Percentiles rank a stretch among this genome's conserved stretches.
Evolutionary conservation across 2,888 invertebrate genomes (phyloP).

Genomic region (Hanleya hanleyi): DNA sequence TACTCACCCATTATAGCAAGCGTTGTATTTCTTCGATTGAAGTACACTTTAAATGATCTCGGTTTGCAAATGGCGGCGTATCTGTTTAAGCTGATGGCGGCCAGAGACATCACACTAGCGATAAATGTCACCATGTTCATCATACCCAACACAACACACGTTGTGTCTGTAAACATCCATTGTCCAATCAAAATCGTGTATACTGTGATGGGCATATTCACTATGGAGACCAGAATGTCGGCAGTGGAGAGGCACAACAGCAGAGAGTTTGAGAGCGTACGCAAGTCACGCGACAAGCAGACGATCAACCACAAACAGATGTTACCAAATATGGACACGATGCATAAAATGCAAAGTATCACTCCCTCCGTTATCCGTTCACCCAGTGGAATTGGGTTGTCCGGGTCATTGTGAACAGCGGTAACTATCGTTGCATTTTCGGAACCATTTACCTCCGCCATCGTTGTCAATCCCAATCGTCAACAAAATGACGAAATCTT

Average conservation of each 20-base stretch:
- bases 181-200: slow-evolving; percentile 43
- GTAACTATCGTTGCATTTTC: too few species aligned
- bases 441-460: too few species aligned
- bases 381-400: background rate
- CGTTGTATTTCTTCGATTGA: slow-evolving; percentile 49
- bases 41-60: slow-evolving; percentile 46
- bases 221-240: slow-evolving; percentile 59
- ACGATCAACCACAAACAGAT: slow-evolving; percentile 56
- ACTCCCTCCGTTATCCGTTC: slow-evolving; percentile 34
- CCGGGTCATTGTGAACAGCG: too few species aligned
- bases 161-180: slow-evolving; percentile 45
- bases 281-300: slow-evolving; percentile 36
- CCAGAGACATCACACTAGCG: slow-evolving; percentile 66
- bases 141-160: slow-evolving; percentile 56
- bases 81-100: slow-evolving; percentile 66
- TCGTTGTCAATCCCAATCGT: too few species aligned
- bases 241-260: slow-evolving; percentile 56
- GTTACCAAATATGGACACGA: slow-evolving; percentile 50
- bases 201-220: slow-evolving; percentile 63
- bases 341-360: slow-evolving; percentile 40
- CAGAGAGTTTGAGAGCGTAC: slow-evolving; percentile 50
- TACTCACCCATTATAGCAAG: slow-evolving; percentile 54
- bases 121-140: slow-evolving; percentile 65
- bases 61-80: slow-evolving; percentile 64
- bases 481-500: too few species aligned